Percentiles rank a stretch among this genome's conserved stretches.
Conservation (phyloP, 2,888 invertebrate genomes). For the Bedellia somnulentella region DNA sequence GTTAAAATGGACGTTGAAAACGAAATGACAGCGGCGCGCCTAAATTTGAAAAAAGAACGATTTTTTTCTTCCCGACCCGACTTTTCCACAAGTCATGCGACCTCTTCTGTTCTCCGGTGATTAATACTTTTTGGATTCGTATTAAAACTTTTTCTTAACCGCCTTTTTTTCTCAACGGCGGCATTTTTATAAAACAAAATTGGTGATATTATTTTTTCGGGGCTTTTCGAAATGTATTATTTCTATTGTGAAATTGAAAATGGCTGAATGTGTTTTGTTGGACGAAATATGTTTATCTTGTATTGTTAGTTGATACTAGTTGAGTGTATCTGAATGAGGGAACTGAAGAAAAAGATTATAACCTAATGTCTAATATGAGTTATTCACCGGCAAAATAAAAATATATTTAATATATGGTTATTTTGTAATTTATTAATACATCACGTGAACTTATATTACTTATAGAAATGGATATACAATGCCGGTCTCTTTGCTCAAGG, state of each 20-base stretch:
- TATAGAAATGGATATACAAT: no score
- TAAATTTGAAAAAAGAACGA: slow-evolving; percentile 26
- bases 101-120: slow-evolving; percentile 40
- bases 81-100: slow-evolving; percentile 43
- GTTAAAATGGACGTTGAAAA: slow-evolving; percentile 16
- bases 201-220: slow-evolving; percentile 14
- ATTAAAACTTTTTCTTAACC: slow-evolving; percentile 18
- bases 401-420: no score
- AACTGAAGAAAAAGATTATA: no score
- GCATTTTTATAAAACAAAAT: slow-evolving; percentile 13
- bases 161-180: no score
- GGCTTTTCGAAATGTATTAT: slow-evolving; percentile 7
- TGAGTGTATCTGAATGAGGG: no score
- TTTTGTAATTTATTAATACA: no score
- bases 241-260: slow-evolving; percentile 7
- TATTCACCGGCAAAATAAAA: no score
- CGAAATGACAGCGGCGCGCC: slow-evolving; percentile 29
- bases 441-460: no score
- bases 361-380: no score
- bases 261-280: slow-evolving; percentile 2
- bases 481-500: no score
- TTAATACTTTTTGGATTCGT: slow-evolving; percentile 30
- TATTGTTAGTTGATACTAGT: no score
- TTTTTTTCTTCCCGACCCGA: slow-evolving; percentile 22
- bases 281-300: no score